Percentiles rank a stretch among this genome's conserved stretches.
Evolutionary conservation across 2,797 vertebrate genomes (phyloP).

Genomic region (Pygocentrus nattereri): DNA sequence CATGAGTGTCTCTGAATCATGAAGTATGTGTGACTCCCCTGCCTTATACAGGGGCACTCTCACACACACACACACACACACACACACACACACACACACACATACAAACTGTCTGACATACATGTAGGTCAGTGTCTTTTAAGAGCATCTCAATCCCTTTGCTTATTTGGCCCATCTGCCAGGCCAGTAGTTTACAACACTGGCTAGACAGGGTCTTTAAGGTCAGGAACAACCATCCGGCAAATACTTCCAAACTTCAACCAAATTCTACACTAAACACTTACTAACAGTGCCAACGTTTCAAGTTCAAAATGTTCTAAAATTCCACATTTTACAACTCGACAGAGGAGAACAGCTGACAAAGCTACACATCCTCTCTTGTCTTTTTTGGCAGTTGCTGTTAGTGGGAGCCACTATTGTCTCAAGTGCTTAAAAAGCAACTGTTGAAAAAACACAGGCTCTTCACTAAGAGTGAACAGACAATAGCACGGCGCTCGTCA

Average conservation of each 20-base stretch:
- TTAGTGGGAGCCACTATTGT: constrained; percentile 12
- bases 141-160: constrained; percentile 17
- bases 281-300: not conserved
- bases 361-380: not conserved
- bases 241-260: not conserved
- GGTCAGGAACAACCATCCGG: not conserved
- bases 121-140: constrained; percentile 70
- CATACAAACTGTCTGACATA: constrained; percentile 61
- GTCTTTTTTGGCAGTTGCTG: constrained; percentile 4
- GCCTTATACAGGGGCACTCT: constrained; percentile 5
- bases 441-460: constrained; percentile 74
- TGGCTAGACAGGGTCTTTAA: constrained; percentile 16
- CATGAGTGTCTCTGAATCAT: constrained; percentile 30
- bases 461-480: constrained; percentile 63
- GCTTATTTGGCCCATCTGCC: constrained; percentile 38
- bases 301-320: not conserved
- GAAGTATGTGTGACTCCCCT: constrained; percentile 6
- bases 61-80: constrained; percentile 32
- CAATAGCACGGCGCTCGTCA: constrained; percentile 72
- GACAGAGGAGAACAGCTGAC: not conserved
- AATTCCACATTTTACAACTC: not conserved
- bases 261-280: not conserved
- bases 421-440: constrained; percentile 31
- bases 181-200: constrained; percentile 14
- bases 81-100: constrained; percentile 30